A percentile compares a stretch with the other conserved stretches of the same genome.
Evolutionary conservation across 2,888 invertebrate species (phyloP).

Genomic region (Labia minor): DNA sequence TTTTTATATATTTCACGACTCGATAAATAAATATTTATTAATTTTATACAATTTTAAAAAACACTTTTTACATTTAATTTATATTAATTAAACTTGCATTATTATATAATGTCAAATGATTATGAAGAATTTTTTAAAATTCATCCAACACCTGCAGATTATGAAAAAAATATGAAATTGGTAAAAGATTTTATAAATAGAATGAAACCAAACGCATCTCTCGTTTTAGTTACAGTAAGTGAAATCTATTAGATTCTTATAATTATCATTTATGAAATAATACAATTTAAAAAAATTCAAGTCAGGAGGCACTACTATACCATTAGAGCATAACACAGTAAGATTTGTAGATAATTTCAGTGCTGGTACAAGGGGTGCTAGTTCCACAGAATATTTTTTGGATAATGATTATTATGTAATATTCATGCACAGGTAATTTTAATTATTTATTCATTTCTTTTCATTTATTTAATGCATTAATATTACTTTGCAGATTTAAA

Average conservation of each 20-base stretch:
- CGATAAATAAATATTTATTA: too few relatives aligned
- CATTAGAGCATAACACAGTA: slow-evolving; percentile 92
- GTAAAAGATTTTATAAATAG: slow-evolving; percentile 64
- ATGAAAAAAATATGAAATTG: slow-evolving; percentile 57
- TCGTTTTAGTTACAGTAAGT: slow-evolving; percentile 69
- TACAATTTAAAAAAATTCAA: slow-evolving; percentile 39
- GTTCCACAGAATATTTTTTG: slow-evolving; percentile 92
- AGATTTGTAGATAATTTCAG: slow-evolving; percentile 98
- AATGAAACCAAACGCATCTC: slow-evolving; percentile 52
- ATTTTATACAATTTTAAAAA: too few relatives aligned
- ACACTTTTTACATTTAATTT: too few relatives aligned
- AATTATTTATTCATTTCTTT: slow-evolving; percentile 43
- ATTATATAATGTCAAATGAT: slow-evolving; percentile 44
- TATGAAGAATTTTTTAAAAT: slow-evolving; percentile 80
- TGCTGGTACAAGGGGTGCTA: slow-evolving; percentile 87
- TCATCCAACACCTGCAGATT: slow-evolving; percentile 65
- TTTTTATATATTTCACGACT: too few relatives aligned
- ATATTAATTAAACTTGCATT: too few relatives aligned
- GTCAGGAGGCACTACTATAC: slow-evolving; percentile 96
- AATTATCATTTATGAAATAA: slow-evolving; percentile 21
- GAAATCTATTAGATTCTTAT: not conserved
- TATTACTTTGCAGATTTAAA: slow-evolving; percentile 55
- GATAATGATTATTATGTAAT: slow-evolving; percentile 80
- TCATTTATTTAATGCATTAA: slow-evolving; percentile 44
- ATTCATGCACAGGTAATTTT: slow-evolving; percentile 63